phyloP scores from a whole-genome alignment of 2,888 invertebrate species.

The Elysia crispata region DNA sequence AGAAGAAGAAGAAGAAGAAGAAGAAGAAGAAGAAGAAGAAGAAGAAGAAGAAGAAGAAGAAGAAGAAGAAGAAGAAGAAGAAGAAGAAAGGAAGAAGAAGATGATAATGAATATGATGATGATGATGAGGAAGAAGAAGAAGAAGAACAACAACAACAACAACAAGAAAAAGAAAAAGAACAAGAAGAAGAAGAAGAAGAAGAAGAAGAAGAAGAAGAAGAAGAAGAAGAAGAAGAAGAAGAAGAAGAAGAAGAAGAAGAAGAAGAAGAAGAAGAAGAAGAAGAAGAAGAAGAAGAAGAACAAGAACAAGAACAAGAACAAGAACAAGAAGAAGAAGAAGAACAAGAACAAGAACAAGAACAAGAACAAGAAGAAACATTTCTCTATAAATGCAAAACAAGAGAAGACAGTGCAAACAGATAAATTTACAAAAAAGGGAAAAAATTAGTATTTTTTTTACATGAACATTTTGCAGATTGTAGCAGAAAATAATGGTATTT shows the following conservation, averaged over 20 bases:
- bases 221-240: slow-evolving; percentile 47
- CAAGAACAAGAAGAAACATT: not conserved
- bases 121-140: too few species aligned
- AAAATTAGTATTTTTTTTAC: too few species aligned
- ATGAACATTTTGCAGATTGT: too few species aligned
- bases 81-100: too few species aligned
- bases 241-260: slow-evolving; percentile 50
- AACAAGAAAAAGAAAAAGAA: slow-evolving; percentile 35
- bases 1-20: not conserved
- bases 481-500: too few species aligned
- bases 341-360: not conserved
- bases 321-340: slow-evolving; percentile 20
- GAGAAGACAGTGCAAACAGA: too few species aligned
- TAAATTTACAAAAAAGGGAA: too few species aligned
- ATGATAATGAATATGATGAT: too few species aligned
- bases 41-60: slow-evolving; percentile 7
- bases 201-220: slow-evolving; percentile 15
- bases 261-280: slow-evolving; percentile 43
- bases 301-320: slow-evolving; percentile 27
- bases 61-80: slow-evolving; percentile 30
- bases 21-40: not conserved
- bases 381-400: not conserved
- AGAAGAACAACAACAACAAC: too few species aligned
- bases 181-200: slow-evolving; percentile 38
- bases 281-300: slow-evolving; percentile 42